phyloP scores from a whole-genome alignment of 37 sponge, comb jelly and placozoan species.

The Diacarnus erythraeanus region DNA sequence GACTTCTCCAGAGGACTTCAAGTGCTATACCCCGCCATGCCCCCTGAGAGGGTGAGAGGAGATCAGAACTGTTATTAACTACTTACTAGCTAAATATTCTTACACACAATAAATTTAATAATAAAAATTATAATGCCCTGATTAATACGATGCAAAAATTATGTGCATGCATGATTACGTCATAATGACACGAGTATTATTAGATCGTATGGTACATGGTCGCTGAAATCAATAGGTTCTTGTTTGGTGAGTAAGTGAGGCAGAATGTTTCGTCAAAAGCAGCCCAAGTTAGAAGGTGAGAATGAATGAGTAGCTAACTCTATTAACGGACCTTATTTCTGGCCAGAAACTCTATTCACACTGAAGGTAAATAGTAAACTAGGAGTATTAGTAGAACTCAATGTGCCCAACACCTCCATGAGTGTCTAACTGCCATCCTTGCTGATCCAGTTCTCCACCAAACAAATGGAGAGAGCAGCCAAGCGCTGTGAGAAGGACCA shows the following conservation, averaged over 20 bases:
- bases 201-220: too few species aligned
- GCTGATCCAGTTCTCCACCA: conserved; percentile 88
- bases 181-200: too few species aligned
- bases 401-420: conserved; percentile 7
- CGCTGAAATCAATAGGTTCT: too few species aligned
- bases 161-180: too few species aligned
- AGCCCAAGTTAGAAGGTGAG: conserved; percentile 13
- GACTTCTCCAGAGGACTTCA: not conserved
- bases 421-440: too few species aligned
- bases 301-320: not conserved
- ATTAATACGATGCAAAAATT: too few species aligned
- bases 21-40: not conserved
- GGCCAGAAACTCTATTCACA: conserved; percentile 83
- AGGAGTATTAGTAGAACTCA: not conserved
- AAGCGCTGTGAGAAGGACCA: conserved; percentile 94
- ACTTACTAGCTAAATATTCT: not conserved
- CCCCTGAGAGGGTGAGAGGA: not conserved
- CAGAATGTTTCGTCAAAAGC: not conserved
- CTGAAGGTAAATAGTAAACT: conserved; percentile 54
- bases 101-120: too few species aligned
- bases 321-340: not conserved
- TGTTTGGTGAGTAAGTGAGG: too few species aligned
- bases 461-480: conserved; percentile 89
- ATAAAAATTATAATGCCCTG: too few species aligned
- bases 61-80: not conserved